phyloP scores from a whole-genome alignment of 2,888 invertebrate genomes.

The Oligia latruncula region DNA sequence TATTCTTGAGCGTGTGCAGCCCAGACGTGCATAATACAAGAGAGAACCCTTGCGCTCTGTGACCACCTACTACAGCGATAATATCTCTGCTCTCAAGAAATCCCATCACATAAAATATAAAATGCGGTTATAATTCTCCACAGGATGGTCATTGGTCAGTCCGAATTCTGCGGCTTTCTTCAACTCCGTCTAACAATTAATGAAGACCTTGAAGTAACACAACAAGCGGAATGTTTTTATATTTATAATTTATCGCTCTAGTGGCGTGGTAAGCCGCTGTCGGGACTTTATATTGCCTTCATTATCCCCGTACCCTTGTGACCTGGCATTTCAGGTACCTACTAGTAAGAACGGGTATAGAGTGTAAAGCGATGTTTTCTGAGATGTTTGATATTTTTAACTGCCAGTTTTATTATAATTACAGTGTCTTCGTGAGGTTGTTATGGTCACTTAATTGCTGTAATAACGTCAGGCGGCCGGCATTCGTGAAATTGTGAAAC shows the following conservation, averaged over 20 bases:
- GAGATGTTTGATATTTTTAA: conserved; percentile 55
- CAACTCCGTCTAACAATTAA: conserved; percentile 29
- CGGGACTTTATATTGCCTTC: conserved; percentile 61
- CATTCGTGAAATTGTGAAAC: conserved; percentile 72
- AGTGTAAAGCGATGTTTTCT: conserved; percentile 40
- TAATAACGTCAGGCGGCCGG: conserved; percentile 70
- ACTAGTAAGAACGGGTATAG: conserved; percentile 34
- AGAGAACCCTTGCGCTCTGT: conserved; percentile 5
- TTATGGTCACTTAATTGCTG: conserved; percentile 74
- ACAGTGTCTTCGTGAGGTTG: conserved; percentile 56
- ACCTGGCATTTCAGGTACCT: conserved; percentile 33
- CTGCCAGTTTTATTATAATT: conserved; percentile 47
- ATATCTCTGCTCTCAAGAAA: conserved; percentile 30
- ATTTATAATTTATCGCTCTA: conserved; percentile 57
- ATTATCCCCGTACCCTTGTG: conserved; percentile 63
- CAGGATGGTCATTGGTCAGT: conserved; percentile 1
- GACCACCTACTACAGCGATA: conserved; percentile 3
- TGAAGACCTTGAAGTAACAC: conserved; percentile 49
- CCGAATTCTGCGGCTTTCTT: conserved; percentile 39
- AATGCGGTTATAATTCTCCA: conserved; percentile 17
- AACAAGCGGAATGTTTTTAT: conserved; percentile 48
- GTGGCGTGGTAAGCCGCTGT: conserved; percentile 41
- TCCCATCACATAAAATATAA: conserved; percentile 23
- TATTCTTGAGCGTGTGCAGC: background rate
- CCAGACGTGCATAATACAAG: conserved; percentile 5